Evolutionary conservation across 2,113 vertebrate genomes (phyloP).

Genomic region (Aegithalos caudatus): DNA sequence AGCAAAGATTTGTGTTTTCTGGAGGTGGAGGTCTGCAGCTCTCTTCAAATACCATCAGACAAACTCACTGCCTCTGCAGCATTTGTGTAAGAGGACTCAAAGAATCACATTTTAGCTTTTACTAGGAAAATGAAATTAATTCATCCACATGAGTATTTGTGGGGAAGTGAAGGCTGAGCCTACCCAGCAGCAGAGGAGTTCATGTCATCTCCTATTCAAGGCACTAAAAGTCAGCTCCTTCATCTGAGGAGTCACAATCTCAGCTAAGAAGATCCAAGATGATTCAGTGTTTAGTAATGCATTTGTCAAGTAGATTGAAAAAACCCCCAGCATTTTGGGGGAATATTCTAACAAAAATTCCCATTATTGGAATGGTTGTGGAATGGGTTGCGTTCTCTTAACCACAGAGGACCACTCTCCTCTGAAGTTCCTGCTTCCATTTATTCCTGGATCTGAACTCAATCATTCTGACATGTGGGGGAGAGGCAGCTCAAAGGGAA

Average conservation of each 20-base stretch:
- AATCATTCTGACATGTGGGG: neutral
- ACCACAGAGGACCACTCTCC: neutral
- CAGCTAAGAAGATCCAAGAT: neutral
- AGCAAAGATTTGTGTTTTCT: neutral
- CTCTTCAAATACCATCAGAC: neutral
- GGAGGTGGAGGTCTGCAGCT: neutral
- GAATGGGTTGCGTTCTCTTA: neutral
- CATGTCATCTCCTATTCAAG: neutral
- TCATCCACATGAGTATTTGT: neutral
- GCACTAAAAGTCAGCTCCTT: neutral
- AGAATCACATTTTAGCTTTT: neutral
- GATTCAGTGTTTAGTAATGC: neutral
- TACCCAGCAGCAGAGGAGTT: neutral
- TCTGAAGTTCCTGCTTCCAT: neutral
- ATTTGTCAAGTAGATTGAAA: neutral
- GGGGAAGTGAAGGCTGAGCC: neutral
- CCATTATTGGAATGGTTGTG: neutral
- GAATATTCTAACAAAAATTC: neutral
- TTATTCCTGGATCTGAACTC: neutral
- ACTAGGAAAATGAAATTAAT: neutral
- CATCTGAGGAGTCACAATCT: neutral
- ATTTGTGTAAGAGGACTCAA: neutral
- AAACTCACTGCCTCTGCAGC: neutral
- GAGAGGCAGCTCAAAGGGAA: neutral
- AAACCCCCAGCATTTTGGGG: neutral